phyloP scores from a whole-genome alignment of 2,113 vertebrate genomes.

The Lynx canadensis region DNA sequence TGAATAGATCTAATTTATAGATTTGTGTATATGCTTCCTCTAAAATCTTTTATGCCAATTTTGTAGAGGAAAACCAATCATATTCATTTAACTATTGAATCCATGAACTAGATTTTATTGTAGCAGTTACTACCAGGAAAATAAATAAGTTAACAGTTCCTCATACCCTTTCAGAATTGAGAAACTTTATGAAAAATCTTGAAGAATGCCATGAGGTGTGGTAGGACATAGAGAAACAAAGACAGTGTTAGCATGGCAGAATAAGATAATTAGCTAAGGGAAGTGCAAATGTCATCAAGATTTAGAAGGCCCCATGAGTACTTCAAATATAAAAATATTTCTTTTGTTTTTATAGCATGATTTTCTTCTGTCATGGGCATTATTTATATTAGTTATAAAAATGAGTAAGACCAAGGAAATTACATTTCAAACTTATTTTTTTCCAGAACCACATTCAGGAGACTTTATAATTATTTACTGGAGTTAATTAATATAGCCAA shows the following conservation, averaged over 20 bases:
- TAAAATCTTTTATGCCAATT: neutral
- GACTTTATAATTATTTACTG: neutral
- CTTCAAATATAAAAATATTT: neutral
- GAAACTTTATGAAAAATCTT: neutral
- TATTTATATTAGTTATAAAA: neutral
- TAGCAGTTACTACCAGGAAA: neutral
- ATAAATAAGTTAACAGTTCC: neutral
- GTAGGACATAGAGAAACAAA: neutral
- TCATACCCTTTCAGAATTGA: neutral
- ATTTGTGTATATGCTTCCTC: neutral
- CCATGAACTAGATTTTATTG: neutral
- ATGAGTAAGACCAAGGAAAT: neutral
- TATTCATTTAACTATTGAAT: neutral
- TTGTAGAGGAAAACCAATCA: neutral
- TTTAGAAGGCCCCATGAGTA: neutral
- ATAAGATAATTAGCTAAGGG: neutral
- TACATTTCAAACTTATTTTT: neutral
- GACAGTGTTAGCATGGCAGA: neutral
- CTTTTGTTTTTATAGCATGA: neutral
- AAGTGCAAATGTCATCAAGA: neutral
- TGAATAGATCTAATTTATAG: neutral
- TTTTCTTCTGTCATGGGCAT: neutral
- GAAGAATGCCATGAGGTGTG: neutral
- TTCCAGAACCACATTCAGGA: neutral
- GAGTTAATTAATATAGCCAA: neutral